Percentiles rank a stretch among this genome's conserved stretches.
Conservation (phyloP, 2,113 vertebrate species). For the Delphinus delphis region DNA sequence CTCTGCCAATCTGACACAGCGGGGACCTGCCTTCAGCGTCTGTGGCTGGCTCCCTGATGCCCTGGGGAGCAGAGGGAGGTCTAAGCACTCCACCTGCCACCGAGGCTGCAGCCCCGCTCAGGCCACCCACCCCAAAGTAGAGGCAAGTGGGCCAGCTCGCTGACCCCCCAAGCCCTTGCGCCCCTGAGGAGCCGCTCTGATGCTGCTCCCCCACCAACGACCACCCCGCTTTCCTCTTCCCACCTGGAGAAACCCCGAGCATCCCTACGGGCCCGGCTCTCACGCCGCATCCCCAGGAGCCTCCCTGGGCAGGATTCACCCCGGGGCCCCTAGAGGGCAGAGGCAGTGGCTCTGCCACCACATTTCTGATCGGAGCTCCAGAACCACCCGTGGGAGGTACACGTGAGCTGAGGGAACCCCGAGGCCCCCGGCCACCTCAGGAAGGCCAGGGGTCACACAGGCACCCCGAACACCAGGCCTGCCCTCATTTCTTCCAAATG, state of each 20-base stretch:
- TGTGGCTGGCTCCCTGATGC: not conserved
- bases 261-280: no score
- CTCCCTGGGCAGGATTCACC: not conserved
- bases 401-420: not conserved
- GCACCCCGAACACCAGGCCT: constrained; percentile 78
- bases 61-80: no score
- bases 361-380: not conserved
- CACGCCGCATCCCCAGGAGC: fast-evolving
- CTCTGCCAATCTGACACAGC: not conserved
- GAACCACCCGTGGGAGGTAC: not conserved
- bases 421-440: not conserved
- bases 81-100: not conserved
- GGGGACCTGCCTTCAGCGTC: not conserved
- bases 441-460: constrained; percentile 28
- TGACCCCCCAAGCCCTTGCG: not conserved
- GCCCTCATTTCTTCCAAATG: constrained; percentile 85
- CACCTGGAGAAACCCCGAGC: no score
- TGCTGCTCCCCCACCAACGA: not conserved
- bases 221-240: not conserved
- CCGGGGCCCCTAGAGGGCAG: not conserved
- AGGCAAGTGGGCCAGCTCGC: fast-evolving
- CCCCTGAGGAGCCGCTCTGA: not conserved
- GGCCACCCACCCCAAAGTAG: no score
- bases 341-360: not conserved
- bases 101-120: not conserved